A percentile compares a stretch with the other conserved stretches of the same genome.
These are phyloP conservation scores for Lithosia quadra DNA, from an alignment of 2,888 invertebrate genomes.

Conservation along the genomic window DNA sequence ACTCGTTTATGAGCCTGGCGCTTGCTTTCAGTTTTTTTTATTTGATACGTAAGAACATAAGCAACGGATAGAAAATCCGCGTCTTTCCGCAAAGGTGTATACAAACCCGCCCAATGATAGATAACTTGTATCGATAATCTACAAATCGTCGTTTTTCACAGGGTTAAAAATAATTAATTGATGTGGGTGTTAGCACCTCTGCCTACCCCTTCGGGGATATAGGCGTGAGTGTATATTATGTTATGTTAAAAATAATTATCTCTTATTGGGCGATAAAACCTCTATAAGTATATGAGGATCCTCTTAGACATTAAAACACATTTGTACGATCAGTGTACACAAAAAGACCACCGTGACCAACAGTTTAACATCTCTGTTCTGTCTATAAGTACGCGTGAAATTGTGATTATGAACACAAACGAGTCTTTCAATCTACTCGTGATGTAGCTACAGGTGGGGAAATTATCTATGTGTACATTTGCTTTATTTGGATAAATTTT, in stretches of 20 bases:
- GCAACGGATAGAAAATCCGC: not conserved
- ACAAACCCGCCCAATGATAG: not conserved
- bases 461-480: conserved; percentile 20
- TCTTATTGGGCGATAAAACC: no score
- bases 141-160: not conserved
- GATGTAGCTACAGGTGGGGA: conserved; percentile 43
- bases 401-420: conserved; percentile 80
- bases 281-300: conserved; percentile 16
- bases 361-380: conserved; percentile 77
- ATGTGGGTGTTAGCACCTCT: no score
- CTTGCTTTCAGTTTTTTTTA: conserved; percentile 2
- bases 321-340: conserved; percentile 54
- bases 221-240: no score
- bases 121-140: not conserved
- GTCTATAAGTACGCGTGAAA: conserved; percentile 81
- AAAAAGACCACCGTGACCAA: conserved; percentile 77
- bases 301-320: conserved; percentile 40
- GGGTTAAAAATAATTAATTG: not conserved
- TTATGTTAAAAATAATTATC: no score
- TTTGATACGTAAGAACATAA: not conserved
- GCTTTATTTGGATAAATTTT: not conserved
- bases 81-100: no score
- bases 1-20: conserved; percentile 18
- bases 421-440: conserved; percentile 59
- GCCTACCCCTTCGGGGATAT: no score